Base-by-base conservation (phyloP, 92 coral and sea anemone genomes). In the Pocillopora meandrina region DNA sequence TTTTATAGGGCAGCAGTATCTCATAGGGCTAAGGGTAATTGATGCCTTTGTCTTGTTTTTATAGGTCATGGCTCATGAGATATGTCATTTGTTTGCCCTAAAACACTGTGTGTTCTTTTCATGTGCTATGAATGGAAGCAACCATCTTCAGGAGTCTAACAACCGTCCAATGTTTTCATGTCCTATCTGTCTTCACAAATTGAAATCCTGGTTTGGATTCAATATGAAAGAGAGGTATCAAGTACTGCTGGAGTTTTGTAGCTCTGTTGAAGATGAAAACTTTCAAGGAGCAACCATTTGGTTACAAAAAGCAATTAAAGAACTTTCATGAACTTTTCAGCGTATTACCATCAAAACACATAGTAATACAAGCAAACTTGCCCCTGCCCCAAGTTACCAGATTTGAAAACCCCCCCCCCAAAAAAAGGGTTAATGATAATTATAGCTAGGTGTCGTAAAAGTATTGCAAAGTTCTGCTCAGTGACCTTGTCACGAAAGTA, bases 21-120 rank as follows among this genome's bases (percentile, higher is more conserved):
- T 42, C 4, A 62, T 9, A 12, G 9, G 21, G 21, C 21, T 21
- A 14, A 23, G 21, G 20, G 67, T 18, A 2, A 3, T 19, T 7
- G 67, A 6, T 63, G 67, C 9, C 16, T 5, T 12, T 65, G 6
- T 68, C 3, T 13, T 63, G 18, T 75, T 34, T 59, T 47, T 18
- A 13, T 19, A 89, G 92, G 92, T 89, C 36, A 89, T 89, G 91
- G 78, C 85, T 47, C 92, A 89, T 47, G 92, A 89, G 81, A 84
- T 89, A 55, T 77, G 88, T 19, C 92, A 89, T 67, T 33, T 89
- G 31, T 84, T 89, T 72, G 84, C 85, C 42, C 71, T 89, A 47
- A 55, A 72, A n/a, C 92, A 84, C 57, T 89, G 92, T 10, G 61
- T 89, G 31, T 89, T 79, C 56, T 89, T 84, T 72, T 79, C 92